Evolutionary conservation across 2,113 vertebrate species (phyloP), one percentile per base, ranked within the genome.

Genomic region (Eonycteris spelaea): DNA sequence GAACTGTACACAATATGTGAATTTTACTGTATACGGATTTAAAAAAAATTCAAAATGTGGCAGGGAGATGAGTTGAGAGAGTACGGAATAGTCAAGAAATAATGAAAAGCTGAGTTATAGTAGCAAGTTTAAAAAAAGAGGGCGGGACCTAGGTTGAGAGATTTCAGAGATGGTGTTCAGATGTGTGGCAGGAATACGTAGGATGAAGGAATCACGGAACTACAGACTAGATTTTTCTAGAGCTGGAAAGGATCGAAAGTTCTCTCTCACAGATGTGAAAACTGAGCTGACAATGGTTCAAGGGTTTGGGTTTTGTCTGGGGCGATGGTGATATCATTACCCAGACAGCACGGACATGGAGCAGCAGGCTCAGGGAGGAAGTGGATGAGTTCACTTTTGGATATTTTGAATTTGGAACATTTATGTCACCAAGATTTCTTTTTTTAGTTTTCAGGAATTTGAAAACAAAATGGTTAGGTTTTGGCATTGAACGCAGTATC

Each of bases 391-490:
- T 96, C 97, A 97, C 87, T 96, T 90, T 77, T 92, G 95, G 96
- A 95, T 92, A 96, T 96, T 96, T 93, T 96, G 93, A 96, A 96
- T 94, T 79, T 96, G 97, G 97, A 97, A 96, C 93, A 95, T 86
- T 96, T 77, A 97, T 93, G 95, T 96, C 97, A 98, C 91, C 57
- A 71, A 94, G 93, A 77, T 80, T 96, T 97, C 97, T 95, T 97
- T 96, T 97, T 98, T 95, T 93, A 97, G 97, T 94, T 95, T 96
- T 97, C 67, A 97, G 93, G 96, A 96, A 97, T 96, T 91, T 96
- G 93, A 97, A 97, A 97, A 97, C 89, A 97, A 97, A 96, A 96
- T 94, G 67, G 80, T 78, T 96, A 78, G 87, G 95, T 92, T 96
- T 97, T 73, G 96, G 97, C 92, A 91, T 8, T 43, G 61, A 73